Evolutionary conservation across 2,797 vertebrate genomes (phyloP).

Genomic region (Sphaeramia orbicularis): DNA sequence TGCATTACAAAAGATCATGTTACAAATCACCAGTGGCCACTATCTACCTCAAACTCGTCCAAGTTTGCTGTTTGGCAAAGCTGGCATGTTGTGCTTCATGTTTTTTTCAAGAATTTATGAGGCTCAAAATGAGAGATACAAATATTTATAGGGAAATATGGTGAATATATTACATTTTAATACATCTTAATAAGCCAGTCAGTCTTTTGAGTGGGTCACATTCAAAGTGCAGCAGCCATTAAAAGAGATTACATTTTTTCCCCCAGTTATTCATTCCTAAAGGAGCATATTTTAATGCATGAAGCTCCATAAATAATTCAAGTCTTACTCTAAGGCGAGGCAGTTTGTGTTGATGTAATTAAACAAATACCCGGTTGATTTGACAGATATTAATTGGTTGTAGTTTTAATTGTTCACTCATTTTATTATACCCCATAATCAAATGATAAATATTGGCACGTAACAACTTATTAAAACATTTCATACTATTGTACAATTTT

Average conservation of each 20-base stretch:
- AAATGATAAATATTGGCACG: background rate
- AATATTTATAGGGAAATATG: background rate
- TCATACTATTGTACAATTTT: background rate
- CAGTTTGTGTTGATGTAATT: background rate
- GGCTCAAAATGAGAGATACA: background rate
- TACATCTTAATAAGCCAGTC: background rate
- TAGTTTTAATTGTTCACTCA: background rate
- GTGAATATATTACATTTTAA: constrained; percentile 4
- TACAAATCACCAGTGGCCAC: constrained; percentile 9
- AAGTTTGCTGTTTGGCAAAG: constrained; percentile 15
- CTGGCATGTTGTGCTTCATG: background rate
- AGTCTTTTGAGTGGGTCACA: constrained; percentile 3
- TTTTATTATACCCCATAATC: background rate
- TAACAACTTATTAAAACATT: background rate
- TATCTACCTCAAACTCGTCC: constrained; percentile 4
- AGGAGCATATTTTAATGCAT: background rate
- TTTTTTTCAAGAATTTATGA: background rate
- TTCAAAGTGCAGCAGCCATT: background rate
- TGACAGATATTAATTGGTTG: background rate
- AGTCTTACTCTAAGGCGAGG: background rate
- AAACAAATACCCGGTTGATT: background rate
- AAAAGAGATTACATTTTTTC: background rate
- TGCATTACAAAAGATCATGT: constrained; percentile 18
- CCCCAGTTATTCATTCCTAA: background rate
- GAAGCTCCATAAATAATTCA: background rate